These are phyloP conservation scores for Cantharis rustica DNA, from an alignment of 2,888 invertebrate genomes.

Conservation along the genomic window DNA sequence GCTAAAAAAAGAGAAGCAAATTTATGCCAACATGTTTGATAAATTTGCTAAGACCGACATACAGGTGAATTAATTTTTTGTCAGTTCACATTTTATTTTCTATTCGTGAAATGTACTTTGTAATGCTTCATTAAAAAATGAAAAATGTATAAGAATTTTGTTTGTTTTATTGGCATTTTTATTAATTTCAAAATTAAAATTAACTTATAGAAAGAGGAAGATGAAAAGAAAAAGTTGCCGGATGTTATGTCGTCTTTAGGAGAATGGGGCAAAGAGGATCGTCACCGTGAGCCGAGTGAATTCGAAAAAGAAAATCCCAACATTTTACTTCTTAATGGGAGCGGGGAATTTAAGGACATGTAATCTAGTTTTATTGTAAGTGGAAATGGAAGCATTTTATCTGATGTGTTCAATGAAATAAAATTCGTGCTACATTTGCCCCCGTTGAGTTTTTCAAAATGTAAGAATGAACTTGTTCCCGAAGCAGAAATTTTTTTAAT, in stretches of 20 bases:
- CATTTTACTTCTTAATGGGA: constrained; percentile 74
- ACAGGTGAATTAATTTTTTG: constrained; percentile 64
- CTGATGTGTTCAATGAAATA: background rate
- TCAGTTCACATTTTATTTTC: constrained; percentile 1
- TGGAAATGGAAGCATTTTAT: background rate
- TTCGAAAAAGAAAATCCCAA: constrained; percentile 81
- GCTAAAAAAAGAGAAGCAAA: constrained; percentile 78
- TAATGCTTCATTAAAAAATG: background rate
- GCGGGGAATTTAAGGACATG: constrained; percentile 78
- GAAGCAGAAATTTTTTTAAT: background rate
- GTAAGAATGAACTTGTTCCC: background rate
- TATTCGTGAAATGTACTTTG: constrained; percentile 3
- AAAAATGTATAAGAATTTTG: constrained; percentile 4
- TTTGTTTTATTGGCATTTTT: constrained; percentile 3
- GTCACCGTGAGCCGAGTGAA: constrained; percentile 72
- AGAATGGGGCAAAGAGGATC: constrained; percentile 74
- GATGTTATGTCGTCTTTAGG: constrained; percentile 77
- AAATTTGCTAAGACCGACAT: constrained; percentile 83
- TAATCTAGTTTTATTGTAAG: constrained; percentile 47
- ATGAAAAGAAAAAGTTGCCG: constrained; percentile 67
- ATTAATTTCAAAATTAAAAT: background rate
- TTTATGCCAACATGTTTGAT: constrained; percentile 95
- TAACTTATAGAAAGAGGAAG: constrained; percentile 68
- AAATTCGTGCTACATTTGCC: background rate
- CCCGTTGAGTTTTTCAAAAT: background rate